These are phyloP conservation scores for Alexandromys fortis DNA, from an alignment of 2,113 vertebrate genomes.

Conservation along the genomic window DNA sequence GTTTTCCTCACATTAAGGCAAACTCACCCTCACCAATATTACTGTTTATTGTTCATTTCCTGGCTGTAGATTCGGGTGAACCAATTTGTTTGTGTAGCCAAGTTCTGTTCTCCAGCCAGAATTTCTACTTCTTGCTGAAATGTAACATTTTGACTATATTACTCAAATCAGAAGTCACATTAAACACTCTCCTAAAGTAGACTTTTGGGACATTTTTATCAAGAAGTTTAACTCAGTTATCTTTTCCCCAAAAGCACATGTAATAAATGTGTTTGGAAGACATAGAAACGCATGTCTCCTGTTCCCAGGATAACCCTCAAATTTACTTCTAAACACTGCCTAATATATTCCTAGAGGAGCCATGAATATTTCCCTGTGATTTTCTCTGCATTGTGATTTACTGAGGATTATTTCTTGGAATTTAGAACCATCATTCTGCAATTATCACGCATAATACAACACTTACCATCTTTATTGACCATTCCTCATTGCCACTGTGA, in stretches of 20 bases:
- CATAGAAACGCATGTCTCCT: not conserved
- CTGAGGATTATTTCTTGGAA: constrained; percentile 1
- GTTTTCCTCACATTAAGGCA: not conserved
- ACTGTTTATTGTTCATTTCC: not conserved
- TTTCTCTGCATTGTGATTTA: constrained; percentile 10
- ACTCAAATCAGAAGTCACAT: constrained; percentile 11
- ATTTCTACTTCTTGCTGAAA: not conserved
- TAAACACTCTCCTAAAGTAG: not conserved
- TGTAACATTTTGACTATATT: not conserved
- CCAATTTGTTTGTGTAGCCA: not conserved
- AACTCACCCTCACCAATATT: not conserved
- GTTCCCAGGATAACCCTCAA: not conserved
- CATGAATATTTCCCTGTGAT: not conserved
- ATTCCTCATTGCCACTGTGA: not conserved
- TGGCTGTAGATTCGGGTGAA: not conserved
- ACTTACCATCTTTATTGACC: not conserved
- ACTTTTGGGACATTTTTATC: not conserved
- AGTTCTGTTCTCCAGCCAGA: not conserved
- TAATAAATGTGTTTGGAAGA: not conserved
- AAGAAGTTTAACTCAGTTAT: not conserved
- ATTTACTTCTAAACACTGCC: not conserved
- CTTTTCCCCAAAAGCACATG: not conserved
- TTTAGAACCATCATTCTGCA: not conserved
- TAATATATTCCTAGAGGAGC: not conserved
- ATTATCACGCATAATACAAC: constrained; percentile 40